Conservation (phyloP, 2,113 vertebrate species). For the Malurus alboscapulatus region DNA sequence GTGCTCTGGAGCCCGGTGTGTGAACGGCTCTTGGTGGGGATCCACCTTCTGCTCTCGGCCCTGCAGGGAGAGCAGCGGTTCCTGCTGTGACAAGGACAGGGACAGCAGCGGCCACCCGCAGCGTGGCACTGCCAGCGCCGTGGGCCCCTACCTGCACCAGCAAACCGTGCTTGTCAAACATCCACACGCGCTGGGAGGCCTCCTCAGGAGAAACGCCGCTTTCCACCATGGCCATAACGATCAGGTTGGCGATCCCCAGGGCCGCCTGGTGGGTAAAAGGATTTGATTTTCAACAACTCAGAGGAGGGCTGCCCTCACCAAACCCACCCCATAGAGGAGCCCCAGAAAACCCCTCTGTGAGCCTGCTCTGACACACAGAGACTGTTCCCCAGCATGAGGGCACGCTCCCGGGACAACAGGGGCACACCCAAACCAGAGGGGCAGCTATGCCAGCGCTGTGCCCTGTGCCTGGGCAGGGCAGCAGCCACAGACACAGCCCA, state of each 20-base stretch:
- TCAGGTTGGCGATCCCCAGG: conserved; percentile 95
- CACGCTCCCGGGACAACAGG: not conserved
- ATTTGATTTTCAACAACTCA: not conserved
- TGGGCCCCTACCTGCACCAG: conserved; percentile 81
- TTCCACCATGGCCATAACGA: conserved; percentile 95
- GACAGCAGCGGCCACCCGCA: accelerated
- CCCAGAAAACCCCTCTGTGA: accelerated
- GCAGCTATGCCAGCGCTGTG: not conserved
- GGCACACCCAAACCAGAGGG: too few species aligned
- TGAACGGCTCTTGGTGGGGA: conserved; percentile 85
- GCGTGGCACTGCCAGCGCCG: accelerated
- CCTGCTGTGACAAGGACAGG: accelerated
- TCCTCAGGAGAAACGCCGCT: conserved; percentile 78
- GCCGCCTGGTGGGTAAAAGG: conserved; percentile 72
- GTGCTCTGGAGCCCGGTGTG: conserved; percentile 79
- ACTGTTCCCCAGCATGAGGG: accelerated
- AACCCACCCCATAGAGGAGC: not conserved
- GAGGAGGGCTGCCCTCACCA: not conserved
- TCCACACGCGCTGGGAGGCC: conserved; percentile 88
- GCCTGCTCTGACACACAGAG: not conserved
- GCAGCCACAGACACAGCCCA: not conserved
- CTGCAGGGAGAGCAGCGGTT: conserved; percentile 58
- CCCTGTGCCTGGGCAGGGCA: not conserved
- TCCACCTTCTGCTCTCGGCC: conserved; percentile 79
- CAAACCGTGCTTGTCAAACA: conserved; percentile 92